phyloP scores from a whole-genome alignment of 2,113 vertebrate genomes.

The Tapirus terrestris region DNA sequence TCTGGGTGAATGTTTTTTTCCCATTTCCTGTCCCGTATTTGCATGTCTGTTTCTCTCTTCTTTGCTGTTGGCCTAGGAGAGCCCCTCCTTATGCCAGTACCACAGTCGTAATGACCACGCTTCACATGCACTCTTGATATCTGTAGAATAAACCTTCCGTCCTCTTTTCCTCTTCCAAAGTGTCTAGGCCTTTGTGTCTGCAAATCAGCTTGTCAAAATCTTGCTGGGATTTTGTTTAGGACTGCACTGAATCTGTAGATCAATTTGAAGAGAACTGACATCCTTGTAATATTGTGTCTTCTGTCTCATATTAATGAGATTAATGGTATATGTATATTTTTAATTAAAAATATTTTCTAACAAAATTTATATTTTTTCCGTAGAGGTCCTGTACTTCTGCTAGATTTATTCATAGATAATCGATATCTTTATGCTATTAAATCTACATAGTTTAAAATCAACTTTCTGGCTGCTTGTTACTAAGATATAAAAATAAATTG shows the following conservation, averaged over 20 bases:
- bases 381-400: background rate
- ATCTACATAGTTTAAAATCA: background rate
- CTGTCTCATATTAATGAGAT: background rate
- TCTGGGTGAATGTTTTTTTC: background rate
- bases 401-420: background rate
- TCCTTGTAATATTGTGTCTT: background rate
- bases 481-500: slow-evolving; percentile 27
- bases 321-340: background rate
- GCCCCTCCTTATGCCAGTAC: background rate
- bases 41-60: background rate
- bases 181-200: background rate
- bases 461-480: background rate
- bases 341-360: background rate
- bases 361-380: background rate
- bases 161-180: background rate
- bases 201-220: background rate
- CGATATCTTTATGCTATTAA: background rate
- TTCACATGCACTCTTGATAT: background rate
- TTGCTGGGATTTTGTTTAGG: background rate
- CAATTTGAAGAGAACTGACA: background rate
- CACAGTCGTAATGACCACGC: rapidly evolving
- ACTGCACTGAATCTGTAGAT: background rate
- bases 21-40: background rate
- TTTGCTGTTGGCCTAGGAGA: background rate
- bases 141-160: too few relatives aligned